A percentile compares a stretch with the other conserved stretches of the same genome.
Evolutionary conservation across 2,113 vertebrate species (phyloP).

Genomic region (Pituophis catenifer): DNA sequence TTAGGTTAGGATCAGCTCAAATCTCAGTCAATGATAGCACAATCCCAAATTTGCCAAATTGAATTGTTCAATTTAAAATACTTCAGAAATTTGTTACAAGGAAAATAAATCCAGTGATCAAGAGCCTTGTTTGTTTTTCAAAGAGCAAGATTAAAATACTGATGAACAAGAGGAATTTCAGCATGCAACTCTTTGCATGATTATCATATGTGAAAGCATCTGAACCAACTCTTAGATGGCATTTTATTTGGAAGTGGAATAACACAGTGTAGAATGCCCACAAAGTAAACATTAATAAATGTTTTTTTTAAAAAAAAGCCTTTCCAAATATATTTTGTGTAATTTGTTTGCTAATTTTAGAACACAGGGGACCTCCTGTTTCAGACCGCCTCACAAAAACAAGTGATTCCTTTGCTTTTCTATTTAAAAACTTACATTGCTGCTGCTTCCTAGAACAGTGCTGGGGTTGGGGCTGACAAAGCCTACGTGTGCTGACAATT

Average conservation of each 20-base stretch:
- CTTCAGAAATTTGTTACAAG: neutral
- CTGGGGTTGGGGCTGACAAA: conserved; percentile 30
- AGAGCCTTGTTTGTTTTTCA: neutral
- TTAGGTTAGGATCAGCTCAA: neutral
- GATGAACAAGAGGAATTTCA: neutral
- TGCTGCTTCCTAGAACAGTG: conserved; percentile 53
- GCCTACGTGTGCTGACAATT: conserved; percentile 17
- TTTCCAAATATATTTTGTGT: conserved; percentile 59
- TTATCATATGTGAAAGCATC: neutral
- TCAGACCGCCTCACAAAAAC: conserved; percentile 39
- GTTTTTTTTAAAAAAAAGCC: neutral
- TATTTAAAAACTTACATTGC: conserved; percentile 23
- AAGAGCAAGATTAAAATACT: neutral
- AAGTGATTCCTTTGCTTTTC: conserved; percentile 57
- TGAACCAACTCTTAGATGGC: neutral
- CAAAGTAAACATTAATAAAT: neutral
- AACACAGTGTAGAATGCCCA: neutral
- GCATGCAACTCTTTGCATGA: neutral
- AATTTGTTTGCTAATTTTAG: conserved; percentile 63
- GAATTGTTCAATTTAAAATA: neutral
- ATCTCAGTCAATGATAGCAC: neutral
- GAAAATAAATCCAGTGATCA: neutral
- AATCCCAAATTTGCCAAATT: neutral
- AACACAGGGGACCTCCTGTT: conserved; percentile 62
- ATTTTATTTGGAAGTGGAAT: neutral